Conservation (phyloP, 1,140 invertebrate species). For the Aphidius gifuensis region DNA sequence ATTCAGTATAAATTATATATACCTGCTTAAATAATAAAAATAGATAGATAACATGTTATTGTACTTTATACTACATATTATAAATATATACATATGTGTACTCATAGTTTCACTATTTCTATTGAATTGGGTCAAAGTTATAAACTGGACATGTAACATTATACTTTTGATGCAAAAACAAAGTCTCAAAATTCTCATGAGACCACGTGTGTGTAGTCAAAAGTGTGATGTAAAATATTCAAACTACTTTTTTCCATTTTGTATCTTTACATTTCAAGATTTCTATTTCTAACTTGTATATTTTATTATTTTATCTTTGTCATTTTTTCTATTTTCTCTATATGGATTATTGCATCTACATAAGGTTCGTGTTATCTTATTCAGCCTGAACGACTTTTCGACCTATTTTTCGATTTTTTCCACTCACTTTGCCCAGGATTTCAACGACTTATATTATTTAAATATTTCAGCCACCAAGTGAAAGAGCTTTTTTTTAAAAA, state of each 20-base stretch:
- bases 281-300: too few relatives aligned
- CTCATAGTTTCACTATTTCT: too few relatives aligned
- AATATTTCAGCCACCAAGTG: slow-evolving; percentile 14
- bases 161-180: slow-evolving; percentile 16
- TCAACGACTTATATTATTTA: slow-evolving; percentile 17
- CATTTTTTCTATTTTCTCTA: slow-evolving; percentile 10
- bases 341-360: slow-evolving; percentile 27
- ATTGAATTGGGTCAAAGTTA: slow-evolving; percentile 15
- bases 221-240: slow-evolving; percentile 27
- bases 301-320: too few relatives aligned
- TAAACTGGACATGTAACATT: background rate
- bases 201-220: too few relatives aligned
- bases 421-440: slow-evolving; percentile 8
- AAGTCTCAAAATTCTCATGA: slow-evolving; percentile 2
- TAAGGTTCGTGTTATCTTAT: slow-evolving; percentile 22
- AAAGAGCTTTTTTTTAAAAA: too few relatives aligned
- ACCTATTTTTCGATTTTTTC: slow-evolving; percentile 6
- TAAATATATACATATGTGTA: too few relatives aligned
- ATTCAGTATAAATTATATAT: too few relatives aligned
- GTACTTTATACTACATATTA: too few relatives aligned
- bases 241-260: slow-evolving; percentile 18
- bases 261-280: too few relatives aligned
- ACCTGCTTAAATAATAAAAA: too few relatives aligned
- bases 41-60: slow-evolving; percentile 1
- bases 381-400: background rate